phyloP scores from a whole-genome alignment of 2,888 invertebrate species.

The Drosophila antonietae region DNA sequence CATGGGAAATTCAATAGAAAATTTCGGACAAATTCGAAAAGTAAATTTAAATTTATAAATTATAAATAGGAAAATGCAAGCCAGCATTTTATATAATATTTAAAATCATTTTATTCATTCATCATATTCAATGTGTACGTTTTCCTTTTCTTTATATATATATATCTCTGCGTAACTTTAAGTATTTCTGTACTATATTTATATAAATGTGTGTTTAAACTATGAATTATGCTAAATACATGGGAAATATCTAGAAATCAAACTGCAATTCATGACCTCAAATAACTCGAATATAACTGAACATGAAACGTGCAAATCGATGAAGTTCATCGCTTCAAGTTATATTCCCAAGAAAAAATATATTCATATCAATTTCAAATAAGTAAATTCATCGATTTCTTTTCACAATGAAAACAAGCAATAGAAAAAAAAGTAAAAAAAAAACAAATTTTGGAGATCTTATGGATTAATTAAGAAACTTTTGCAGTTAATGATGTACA shows the following conservation, averaged over 20 bases:
- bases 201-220: neutral
- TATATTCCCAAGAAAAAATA: neutral
- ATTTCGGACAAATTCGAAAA: neutral
- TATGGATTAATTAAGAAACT: conserved; percentile 7
- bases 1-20: too few species aligned
- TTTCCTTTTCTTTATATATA: neutral
- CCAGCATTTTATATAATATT: conserved; percentile 12
- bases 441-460: neutral
- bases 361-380: neutral
- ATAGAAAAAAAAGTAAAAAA: neutral
- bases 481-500: conserved; percentile 16
- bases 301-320: neutral
- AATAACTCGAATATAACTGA: neutral
- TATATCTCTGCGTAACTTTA: neutral
- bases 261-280: neutral
- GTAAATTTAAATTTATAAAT: neutral
- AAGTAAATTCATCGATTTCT: conserved; percentile 1
- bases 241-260: neutral
- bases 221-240: conserved; percentile 4
- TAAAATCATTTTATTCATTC: conserved; percentile 27
- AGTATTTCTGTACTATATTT: neutral
- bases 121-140: conserved; percentile 12
- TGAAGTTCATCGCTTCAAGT: neutral
- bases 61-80: conserved; percentile 1
- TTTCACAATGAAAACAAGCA: neutral